phyloP scores from a whole-genome alignment of 2,113 vertebrate species.

The Catharus bicknelli region DNA sequence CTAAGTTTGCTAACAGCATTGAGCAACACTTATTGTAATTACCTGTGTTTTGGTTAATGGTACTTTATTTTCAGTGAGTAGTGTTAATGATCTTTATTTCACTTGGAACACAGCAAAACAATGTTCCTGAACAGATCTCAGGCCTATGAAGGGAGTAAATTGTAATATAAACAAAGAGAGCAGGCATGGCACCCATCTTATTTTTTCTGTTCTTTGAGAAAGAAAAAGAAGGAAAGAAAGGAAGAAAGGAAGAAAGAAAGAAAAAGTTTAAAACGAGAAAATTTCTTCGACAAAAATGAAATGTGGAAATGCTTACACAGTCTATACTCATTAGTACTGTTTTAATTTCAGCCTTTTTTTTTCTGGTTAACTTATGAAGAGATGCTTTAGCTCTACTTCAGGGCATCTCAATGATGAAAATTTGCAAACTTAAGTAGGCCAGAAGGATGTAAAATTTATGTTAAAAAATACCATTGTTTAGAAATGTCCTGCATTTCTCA shows the following conservation, averaged over 20 bases:
- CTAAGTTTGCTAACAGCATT: neutral
- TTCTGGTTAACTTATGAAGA: neutral
- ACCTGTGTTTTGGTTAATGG: neutral
- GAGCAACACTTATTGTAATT: neutral
- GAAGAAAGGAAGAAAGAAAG: accelerated
- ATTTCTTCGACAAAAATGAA: neutral
- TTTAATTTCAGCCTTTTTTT: neutral
- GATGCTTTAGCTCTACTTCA: neutral
- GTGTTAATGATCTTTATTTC: neutral
- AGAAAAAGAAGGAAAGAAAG: neutral
- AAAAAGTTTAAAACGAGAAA: neutral
- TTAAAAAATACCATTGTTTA: neutral
- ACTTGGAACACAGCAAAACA: neutral
- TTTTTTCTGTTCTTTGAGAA: neutral
- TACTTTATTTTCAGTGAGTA: neutral
- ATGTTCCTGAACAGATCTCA: neutral
- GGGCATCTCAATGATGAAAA: neutral
- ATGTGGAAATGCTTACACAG: neutral
- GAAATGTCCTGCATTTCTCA: neutral
- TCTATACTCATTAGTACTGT: neutral
- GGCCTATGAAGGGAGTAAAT: neutral
- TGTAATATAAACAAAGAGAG: neutral
- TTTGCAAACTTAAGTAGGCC: neutral
- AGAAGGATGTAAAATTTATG: neutral
- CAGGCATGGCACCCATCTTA: accelerated